phyloP scores from a whole-genome alignment of 1,140 invertebrate genomes.

The Sipha flava region DNA sequence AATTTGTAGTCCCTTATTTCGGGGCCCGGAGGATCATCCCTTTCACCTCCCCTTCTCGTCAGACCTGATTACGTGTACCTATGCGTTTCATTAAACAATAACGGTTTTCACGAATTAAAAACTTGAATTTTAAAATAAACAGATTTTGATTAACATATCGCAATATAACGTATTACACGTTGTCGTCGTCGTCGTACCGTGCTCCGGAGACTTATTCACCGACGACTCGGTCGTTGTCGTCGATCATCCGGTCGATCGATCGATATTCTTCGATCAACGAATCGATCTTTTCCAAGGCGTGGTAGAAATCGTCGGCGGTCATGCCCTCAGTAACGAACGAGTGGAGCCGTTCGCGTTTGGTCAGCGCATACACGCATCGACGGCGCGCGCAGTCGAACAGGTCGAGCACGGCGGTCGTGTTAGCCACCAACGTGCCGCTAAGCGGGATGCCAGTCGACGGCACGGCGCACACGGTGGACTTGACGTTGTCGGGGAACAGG shows the following conservation, averaged over 20 bases:
- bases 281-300: neutral
- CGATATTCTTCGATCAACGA: neutral
- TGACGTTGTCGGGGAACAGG: slow-evolving; percentile 12
- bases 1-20: too few species aligned
- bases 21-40: too few species aligned
- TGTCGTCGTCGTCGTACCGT: too few species aligned
- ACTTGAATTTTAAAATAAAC: too few species aligned
- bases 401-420: neutral
- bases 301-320: neutral
- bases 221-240: neutral
- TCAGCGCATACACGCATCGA: neutral
- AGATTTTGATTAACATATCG: too few species aligned
- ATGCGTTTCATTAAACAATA: too few species aligned
- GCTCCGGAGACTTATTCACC: too few species aligned
- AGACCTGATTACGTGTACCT: too few species aligned
- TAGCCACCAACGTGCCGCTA: slow-evolving; percentile 7
- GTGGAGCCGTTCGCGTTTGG: neutral
- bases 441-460: neutral
- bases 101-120: too few species aligned
- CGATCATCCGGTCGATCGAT: neutral
- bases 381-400: neutral
- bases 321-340: neutral
- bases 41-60: too few species aligned
- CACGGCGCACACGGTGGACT: neutral
- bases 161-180: too few species aligned